A percentile compares a stretch with the other conserved stretches of the same genome.
phyloP scores from a whole-genome alignment of 2,797 vertebrate species.

The Sebastolobus altivelis region DNA sequence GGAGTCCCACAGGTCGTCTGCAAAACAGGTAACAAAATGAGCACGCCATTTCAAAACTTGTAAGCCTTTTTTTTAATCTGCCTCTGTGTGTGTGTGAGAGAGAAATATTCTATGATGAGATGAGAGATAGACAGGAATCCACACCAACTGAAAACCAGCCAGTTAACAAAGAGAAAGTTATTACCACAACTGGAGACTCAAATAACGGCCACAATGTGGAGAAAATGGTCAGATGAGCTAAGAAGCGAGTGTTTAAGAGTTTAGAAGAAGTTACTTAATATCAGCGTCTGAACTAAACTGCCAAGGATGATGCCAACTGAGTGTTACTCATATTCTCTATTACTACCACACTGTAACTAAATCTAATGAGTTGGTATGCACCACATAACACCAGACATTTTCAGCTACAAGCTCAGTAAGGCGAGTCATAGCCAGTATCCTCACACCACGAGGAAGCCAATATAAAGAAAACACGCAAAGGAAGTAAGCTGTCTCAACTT shows the following conservation, averaged over 20 bases:
- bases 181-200: neutral
- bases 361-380: neutral
- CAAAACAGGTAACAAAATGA: conserved; percentile 49
- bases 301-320: neutral
- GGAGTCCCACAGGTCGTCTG: conserved; percentile 25
- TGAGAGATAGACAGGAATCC: neutral
- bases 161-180: neutral
- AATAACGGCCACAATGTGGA: conserved; percentile 1
- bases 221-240: neutral
- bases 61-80: neutral
- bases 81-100: neutral
- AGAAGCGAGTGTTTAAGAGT: neutral
- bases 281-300: neutral
- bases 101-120: neutral
- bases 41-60: neutral
- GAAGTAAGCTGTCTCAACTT: conserved; percentile 36
- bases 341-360: neutral
- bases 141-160: neutral
- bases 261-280: neutral
- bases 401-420: conserved; percentile 10
- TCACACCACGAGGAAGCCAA: conserved; percentile 17
- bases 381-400: conserved; percentile 1
- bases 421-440: conserved; percentile 9
- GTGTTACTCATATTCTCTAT: neutral
- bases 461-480: conserved; percentile 21